Evolutionary conservation across 2,797 vertebrate genomes (phyloP), one percentile per base, ranked within the genome.

Genomic region (Sebastes hubbsi): DNA sequence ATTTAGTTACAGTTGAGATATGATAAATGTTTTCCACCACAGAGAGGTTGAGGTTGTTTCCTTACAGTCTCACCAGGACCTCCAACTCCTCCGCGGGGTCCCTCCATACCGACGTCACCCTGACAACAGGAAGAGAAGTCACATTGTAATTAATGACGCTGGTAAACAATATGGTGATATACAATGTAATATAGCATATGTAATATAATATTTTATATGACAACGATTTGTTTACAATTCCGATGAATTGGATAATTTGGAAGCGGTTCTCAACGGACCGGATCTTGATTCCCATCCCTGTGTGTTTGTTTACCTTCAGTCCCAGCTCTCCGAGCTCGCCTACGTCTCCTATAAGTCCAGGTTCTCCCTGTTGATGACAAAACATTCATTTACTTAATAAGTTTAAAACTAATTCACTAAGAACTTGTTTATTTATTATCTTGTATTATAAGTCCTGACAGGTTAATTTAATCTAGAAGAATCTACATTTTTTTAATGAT

Each of bases 71-170:
- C 88, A 81, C 95, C 96, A 27, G 66, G n/a, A 52, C 49, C 60
- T 8, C 95, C 96, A 7, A 93, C 94, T 87, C 92, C 94, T 72
- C 96, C 96, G 2, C 72, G 90, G 1, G 96, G 93, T 27, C 96
- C 96, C 13, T 91, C 88, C 81, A 96, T 90, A 6, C 95, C 95
- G 2, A 84, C 0, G 32, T 93, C 92, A 1, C 96, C 96, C 96
- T 96, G 89, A 2, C 8, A 38, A 80, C 18, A 49, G 18, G 46
- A 49, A 49, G 46, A 46, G 14, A 16, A 46, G 42, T 18, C 42
- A 46, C 42, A 46, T 46, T 16, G 6, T 16, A 46, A 46, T 4
- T 59, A 18, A 20, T 27, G 22, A 56, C 4, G 16, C 18, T 16
- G 52, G 52, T 5, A 24, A 34, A 32, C 49, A 42, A 42, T 42